A percentile compares a stretch with the other conserved stretches of the same genome.
Evolutionary conservation across 2,888 invertebrate species (phyloP).

Genomic region (Nomada ferruginata): DNA sequence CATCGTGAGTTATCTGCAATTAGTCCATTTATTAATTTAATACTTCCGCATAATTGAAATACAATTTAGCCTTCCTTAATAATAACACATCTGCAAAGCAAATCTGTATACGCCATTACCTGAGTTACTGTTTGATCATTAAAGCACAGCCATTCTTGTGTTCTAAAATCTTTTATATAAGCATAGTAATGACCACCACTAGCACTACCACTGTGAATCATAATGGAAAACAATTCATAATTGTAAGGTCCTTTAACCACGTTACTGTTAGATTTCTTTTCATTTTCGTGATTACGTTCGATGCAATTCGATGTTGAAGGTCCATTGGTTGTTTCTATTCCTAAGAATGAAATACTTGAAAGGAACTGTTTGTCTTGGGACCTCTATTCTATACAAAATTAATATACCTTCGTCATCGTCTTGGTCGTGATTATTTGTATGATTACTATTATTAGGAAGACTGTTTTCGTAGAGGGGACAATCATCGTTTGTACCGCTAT

Average conservation of each 20-base stretch:
- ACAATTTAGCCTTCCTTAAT: neutral
- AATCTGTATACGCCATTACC: conserved; percentile 82
- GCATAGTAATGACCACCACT: conserved; percentile 96
- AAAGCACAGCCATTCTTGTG: conserved; percentile 93
- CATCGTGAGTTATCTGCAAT: conserved; percentile 90
- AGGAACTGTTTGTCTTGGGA: neutral
- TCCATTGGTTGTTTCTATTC: conserved; percentile 87
- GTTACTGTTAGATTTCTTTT: conserved; percentile 83
- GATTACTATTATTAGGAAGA: conserved; percentile 73
- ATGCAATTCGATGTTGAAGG: conserved; percentile 82
- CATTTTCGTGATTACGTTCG: conserved; percentile 85
- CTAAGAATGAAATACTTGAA: conserved; percentile 74
- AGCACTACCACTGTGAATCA: conserved; percentile 96
- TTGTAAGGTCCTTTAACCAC: conserved; percentile 88
- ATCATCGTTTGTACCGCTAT: conserved; percentile 89
- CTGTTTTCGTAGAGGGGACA: conserved; percentile 80
- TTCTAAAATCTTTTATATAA: conserved; percentile 92
- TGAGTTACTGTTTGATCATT: conserved; percentile 93
- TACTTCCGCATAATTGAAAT: neutral
- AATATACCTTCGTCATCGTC: conserved; percentile 88
- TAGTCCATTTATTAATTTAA: conserved; percentile 5
- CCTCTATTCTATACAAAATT: neutral
- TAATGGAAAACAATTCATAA: conserved; percentile 95
- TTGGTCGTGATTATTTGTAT: conserved; percentile 79
- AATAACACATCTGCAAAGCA: neutral